Conservation (phyloP, 35 echinoderm and acorn worm species). For the Apostichopus parvimensis region DNA sequence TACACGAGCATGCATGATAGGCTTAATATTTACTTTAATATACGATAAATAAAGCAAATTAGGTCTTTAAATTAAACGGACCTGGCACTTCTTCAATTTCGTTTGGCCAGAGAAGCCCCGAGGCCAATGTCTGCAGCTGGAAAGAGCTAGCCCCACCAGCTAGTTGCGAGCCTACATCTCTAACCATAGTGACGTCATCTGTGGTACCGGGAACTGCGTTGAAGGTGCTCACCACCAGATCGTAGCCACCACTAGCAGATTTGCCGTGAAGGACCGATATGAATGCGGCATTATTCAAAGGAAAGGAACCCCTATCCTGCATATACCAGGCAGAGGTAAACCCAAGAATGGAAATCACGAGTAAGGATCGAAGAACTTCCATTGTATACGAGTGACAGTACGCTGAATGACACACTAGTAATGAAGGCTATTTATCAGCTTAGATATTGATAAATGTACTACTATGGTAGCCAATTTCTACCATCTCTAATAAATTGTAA, state of each 20-base stretch:
- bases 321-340: background rate
- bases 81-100: conserved; percentile 75
- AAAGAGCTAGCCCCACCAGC: conserved; percentile 5
- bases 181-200: conserved; percentile 58
- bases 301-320: background rate
- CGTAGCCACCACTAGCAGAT: conserved; percentile 34
- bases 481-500: no score
- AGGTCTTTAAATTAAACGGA: conserved; percentile 18
- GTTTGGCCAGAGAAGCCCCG: conserved; percentile 69
- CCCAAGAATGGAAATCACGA: background rate
- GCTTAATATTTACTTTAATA: no score
- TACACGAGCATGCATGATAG: no score
- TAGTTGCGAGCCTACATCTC: conserved; percentile 59
- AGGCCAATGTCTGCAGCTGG: conserved; percentile 28
- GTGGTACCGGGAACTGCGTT: conserved; percentile 50
- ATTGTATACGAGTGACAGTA: background rate
- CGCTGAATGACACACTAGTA: no score
- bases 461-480: no score
- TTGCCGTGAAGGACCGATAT: conserved; percentile 33
- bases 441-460: no score
- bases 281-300: conserved; percentile 40
- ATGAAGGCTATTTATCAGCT: no score
- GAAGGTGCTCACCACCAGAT: conserved; percentile 69
- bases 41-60: background rate
- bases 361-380: background rate